Base-by-base conservation (phyloP, 2,797 vertebrate species). In the Vultur gryphus region DNA sequence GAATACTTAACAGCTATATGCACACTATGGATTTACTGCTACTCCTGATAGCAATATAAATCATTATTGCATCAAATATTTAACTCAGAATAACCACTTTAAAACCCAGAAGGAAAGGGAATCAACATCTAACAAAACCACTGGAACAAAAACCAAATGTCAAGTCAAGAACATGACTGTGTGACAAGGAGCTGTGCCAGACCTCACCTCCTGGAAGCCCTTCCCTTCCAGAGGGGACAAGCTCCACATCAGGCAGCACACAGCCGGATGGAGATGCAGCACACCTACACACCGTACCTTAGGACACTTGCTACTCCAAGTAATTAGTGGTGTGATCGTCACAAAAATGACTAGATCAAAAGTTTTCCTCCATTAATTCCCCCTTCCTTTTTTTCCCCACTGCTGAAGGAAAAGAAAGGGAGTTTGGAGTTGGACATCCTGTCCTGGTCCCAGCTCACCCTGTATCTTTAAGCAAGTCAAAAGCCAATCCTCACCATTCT, bases 61-160 rank as follows among this genome's bases (percentile, higher is more conserved):
- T 87, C 35, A 26, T 58, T 89, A 91, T 28, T 46, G 28, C 62
- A 89, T 91, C 71, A 93, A 59, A 43, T 86, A 96, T 65, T 97
- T 92, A 96, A 97, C n/a, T 81, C 31, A 33, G 55, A 95, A 90
- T 75, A 96, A 81, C 52, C 71, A 55, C 73, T 84, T 85, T 71
- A 87, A 83, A 83, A 83, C 57, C 78, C 93, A 94, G 76, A 82
- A 90, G 73, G 64, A 84, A 95, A 96, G 23, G 25, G 35, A 94
- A 85, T 43, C 54, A 72, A 90, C 87, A 85, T 16, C 66, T 83
- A 79, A 84, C 35, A 76, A 84, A 96, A 90, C 39, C 5, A 15
- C 65, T 83, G 51, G 88, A 95, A 94, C 37, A 3, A 73, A 59
- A 86, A 93, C 46, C 75, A 78, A 96, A 82, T 5, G 29, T 57